These are phyloP conservation scores for Diorhabda sublineata DNA, from an alignment of 1,140 invertebrate species.

Conservation along the genomic window DNA sequence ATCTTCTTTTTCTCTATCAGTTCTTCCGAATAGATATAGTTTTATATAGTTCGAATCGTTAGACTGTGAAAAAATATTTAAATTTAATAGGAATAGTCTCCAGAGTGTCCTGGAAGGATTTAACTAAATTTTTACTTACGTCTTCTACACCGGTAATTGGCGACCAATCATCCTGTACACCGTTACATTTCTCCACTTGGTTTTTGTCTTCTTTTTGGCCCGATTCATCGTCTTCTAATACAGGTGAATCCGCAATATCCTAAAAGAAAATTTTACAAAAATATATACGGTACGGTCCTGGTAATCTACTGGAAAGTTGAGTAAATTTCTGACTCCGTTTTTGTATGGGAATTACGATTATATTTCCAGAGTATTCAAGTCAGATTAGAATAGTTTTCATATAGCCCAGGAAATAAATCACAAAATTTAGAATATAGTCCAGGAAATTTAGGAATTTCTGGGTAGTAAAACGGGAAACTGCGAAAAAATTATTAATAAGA, in stretches of 20 bases:
- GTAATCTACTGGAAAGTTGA: too few species aligned
- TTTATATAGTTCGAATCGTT: slow-evolving; percentile 39
- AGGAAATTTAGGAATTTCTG: too few species aligned
- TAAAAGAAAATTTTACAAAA: neutral
- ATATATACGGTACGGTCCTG: neutral
- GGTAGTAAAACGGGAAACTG: too few species aligned
- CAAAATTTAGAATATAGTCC: too few species aligned
- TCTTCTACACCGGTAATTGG: neutral
- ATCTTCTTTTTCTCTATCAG: slow-evolving; percentile 83
- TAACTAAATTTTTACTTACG: too few species aligned
- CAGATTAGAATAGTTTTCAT: too few species aligned
- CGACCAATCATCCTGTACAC: slow-evolving; percentile 25
- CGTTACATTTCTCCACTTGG: slow-evolving; percentile 2
- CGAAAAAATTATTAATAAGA: too few species aligned
- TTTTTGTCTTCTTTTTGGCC: slow-evolving; percentile 16
- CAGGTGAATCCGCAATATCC: slow-evolving; percentile 13
- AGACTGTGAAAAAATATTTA: slow-evolving; percentile 22
- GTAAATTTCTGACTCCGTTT: too few species aligned
- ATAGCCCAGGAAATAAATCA: too few species aligned
- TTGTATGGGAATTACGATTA: too few species aligned
- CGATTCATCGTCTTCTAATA: slow-evolving; percentile 15
- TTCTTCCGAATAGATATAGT: slow-evolving; percentile 73
- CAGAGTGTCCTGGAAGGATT: too few species aligned
- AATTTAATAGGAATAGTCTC: neutral
- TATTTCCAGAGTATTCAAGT: too few species aligned